Evolutionary conservation across 37 sponge, comb jelly and placozoan species (phyloP).

Genomic region (Aplysina aerophoba): DNA sequence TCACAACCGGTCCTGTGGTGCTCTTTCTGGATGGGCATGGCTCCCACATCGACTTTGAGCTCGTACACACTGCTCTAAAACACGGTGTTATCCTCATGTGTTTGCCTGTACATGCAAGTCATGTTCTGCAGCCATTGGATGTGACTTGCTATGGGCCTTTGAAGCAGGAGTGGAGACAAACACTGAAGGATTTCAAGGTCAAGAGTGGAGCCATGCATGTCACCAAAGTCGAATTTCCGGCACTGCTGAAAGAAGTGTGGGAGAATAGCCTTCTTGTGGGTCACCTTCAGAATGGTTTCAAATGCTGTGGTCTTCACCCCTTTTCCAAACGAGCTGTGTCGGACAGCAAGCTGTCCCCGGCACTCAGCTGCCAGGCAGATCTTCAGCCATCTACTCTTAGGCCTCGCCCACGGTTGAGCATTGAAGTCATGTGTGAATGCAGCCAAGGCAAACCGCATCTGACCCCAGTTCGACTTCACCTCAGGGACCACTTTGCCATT

Average conservation of each 20-base stretch:
- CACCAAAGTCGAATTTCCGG: conserved; percentile 56
- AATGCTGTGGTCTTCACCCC: conserved; percentile 47
- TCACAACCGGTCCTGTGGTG: conserved; percentile 18
- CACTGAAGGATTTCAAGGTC: conserved; percentile 38
- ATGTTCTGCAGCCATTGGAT: conserved; percentile 48
- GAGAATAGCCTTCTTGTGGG: conserved; percentile 14
- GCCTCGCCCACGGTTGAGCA: conserved; percentile 10
- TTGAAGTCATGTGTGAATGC: conserved; percentile 27
- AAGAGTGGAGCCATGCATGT: conserved; percentile 32
- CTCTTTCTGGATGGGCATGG: conserved; percentile 38
- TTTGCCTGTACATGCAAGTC: conserved; percentile 36
- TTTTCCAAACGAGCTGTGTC: not conserved
- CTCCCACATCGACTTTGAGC: conserved; percentile 29
- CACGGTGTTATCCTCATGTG: conserved; percentile 38
- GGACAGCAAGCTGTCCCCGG: not conserved
- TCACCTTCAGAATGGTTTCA: conserved; percentile 42
- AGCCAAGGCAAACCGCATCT: conserved; percentile 4
- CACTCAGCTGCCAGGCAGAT: not conserved
- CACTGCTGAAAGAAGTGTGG: conserved; percentile 29
- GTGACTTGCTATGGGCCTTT: conserved; percentile 46
- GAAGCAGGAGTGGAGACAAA: conserved; percentile 48
- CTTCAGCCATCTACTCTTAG: not conserved
- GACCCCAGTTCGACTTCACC: conserved; percentile 8
- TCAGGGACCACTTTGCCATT: conserved; percentile 14
- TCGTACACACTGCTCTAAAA: not conserved